These are phyloP conservation scores for Elmis aenea DNA, from an alignment of 2,888 invertebrate genomes.

Conservation along the genomic window DNA sequence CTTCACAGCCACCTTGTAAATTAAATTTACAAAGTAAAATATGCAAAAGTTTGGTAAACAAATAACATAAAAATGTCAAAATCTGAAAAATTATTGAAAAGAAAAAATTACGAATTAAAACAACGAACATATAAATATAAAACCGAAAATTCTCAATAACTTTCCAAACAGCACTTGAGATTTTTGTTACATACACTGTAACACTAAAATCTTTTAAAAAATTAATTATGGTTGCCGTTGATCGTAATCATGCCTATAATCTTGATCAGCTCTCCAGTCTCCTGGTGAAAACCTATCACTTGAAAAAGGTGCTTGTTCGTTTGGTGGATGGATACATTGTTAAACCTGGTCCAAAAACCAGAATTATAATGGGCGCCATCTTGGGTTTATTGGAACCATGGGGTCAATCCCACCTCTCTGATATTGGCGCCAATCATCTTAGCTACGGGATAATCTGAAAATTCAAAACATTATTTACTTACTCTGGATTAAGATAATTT, in stretches of 20 bases:
- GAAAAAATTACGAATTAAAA: conserved; percentile 10
- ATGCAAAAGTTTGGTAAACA: conserved; percentile 15
- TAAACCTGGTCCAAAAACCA: conserved; percentile 25
- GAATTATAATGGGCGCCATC: conserved; percentile 30
- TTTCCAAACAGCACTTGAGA: conserved; percentile 12
- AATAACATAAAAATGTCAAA: conserved; percentile 18
- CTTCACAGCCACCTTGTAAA: conserved; percentile 14
- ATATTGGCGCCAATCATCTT: conserved; percentile 39
- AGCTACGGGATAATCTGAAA: conserved; percentile 36
- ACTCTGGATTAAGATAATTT: no score
- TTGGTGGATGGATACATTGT: conserved; percentile 35
- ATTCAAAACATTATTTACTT: no score
- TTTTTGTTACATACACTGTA: conserved; percentile 5
- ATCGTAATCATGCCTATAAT: conserved; percentile 42
- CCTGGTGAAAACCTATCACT: conserved; percentile 37
- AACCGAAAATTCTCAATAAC: conserved; percentile 16
- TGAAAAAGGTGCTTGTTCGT: conserved; percentile 32
- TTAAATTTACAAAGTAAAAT: conserved; percentile 16
- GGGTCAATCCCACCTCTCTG: conserved; percentile 29
- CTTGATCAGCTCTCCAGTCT: conserved; percentile 44
- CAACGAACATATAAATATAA: conserved; percentile 10
- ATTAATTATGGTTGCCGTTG: conserved; percentile 32
- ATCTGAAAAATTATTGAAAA: conserved; percentile 21
- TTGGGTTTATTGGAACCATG: conserved; percentile 28
- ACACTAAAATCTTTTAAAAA: conserved; percentile 5